Base-by-base conservation (phyloP, 1,140 invertebrate species). In the Micrasema minimum region DNA sequence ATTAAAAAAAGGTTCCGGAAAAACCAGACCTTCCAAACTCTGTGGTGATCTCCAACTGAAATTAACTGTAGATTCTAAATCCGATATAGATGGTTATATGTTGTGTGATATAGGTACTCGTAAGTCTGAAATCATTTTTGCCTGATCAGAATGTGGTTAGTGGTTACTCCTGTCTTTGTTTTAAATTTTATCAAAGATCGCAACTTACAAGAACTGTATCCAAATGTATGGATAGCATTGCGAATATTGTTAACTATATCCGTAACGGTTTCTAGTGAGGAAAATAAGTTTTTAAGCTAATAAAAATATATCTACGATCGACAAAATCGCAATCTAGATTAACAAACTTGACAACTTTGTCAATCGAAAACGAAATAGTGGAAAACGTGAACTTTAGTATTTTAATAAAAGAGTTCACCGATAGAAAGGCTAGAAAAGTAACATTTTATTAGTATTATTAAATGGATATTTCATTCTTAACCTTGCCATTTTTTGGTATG, bases 401-500 rank as follows among this genome's bases (percentile, higher is more conserved):
- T 23, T 53, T 20, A 22, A 53, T 53, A 11, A 53, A 22, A 20
- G 14, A 10, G 18, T 53, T 53, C 23, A 20, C 50, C 20, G 50
- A 53, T 53, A 53, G 23, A 53, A 53, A 53, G 50, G 50, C 50
- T 26, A 53, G 50, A 53, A 53, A 53, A 22, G 50, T 53, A 9
- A 53, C 11, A 23, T 53, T 53, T 53, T n/a, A n/a, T n/a, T n/a
- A n/a, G n/a, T n/a, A n/a, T n/a, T n/a, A n/a, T n/a, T n/a, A n/a
- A n/a, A n/a, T 53, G 22, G 7, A 4, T n/a, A 11, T 38, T 38
- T 38, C 11, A 6, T 38, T 38, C 5, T 6, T 6, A 6, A 38
- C 5, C 5, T 38, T 5, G 37, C 11, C 11, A 38, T 38, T 38
- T 38, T 38, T 38, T 38, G 5, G 37, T 38, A 38, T 38, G 37